Conservation (phyloP, 1,140 invertebrate genomes). For the Drosophila simulans region DNA sequence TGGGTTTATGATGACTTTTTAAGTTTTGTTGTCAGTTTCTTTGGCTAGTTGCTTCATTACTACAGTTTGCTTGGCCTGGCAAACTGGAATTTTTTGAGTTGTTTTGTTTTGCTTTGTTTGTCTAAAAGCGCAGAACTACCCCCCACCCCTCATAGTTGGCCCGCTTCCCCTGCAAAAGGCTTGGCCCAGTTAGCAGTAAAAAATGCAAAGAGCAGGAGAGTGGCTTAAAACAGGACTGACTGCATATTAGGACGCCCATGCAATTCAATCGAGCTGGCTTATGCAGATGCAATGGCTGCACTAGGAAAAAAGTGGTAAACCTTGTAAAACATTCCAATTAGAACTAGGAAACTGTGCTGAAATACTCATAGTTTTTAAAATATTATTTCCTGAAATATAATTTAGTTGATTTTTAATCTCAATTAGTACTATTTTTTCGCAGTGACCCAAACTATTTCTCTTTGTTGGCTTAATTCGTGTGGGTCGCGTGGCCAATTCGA, state of each 20-base stretch:
- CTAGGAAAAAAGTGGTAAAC: background rate
- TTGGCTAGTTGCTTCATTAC: conserved; percentile 46
- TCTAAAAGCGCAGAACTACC: conserved; percentile 38
- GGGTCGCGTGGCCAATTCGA: conserved; percentile 58
- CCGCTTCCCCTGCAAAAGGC: conserved; percentile 34
- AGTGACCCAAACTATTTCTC: conserved; percentile 10
- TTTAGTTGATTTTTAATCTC: background rate
- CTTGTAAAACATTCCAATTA: background rate
- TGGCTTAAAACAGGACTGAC: conserved; percentile 66
- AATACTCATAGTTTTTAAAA: background rate
- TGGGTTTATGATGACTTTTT: no score
- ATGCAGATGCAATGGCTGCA: conserved; percentile 35
- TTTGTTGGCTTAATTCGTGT: conserved; percentile 45
- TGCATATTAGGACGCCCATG: conserved; percentile 68
- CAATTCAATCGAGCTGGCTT: conserved; percentile 34
- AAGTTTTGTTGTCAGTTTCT: conserved; percentile 1
- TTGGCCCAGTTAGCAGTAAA: conserved; percentile 65
- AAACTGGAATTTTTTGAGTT: conserved; percentile 69
- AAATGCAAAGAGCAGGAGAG: conserved; percentile 36
- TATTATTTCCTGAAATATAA: background rate
- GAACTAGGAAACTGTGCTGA: background rate
- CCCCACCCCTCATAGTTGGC: background rate
- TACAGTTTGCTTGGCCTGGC: conserved; percentile 50
- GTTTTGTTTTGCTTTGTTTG: conserved; percentile 45
- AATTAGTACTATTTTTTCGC: background rate